Percentiles rank a stretch among this genome's conserved stretches.
Evolutionary conservation across 2,113 vertebrate species (phyloP).

Genomic region (Alethe castanea): DNA sequence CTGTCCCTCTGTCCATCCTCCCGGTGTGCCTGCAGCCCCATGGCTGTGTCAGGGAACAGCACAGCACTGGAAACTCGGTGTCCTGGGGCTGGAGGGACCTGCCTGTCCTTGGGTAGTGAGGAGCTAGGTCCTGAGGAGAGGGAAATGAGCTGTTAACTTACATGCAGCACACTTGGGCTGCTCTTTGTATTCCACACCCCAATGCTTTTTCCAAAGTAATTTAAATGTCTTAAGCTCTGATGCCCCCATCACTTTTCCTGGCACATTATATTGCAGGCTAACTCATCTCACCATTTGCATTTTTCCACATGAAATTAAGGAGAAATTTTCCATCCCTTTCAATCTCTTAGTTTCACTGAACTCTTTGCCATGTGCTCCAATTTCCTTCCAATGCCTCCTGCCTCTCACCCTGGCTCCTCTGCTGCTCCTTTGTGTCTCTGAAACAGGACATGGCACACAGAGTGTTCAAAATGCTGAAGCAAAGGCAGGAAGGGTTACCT

Average conservation of each 20-base stretch:
- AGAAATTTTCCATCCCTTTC: background rate
- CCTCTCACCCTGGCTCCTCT: background rate
- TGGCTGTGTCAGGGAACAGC: background rate
- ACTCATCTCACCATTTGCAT: background rate
- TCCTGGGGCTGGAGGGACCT: background rate
- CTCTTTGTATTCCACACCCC: conserved; percentile 24
- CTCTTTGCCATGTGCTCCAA: background rate
- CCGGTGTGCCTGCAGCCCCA: fast-evolving
- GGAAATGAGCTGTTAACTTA: conserved; percentile 25
- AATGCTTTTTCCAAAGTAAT: conserved; percentile 41
- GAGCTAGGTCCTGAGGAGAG: background rate
- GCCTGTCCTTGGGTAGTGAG: background rate
- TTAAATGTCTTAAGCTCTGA: conserved; percentile 27
- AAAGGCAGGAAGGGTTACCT: background rate
- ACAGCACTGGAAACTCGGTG: background rate
- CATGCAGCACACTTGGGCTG: background rate
- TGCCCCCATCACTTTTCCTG: conserved; percentile 6
- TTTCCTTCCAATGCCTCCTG: background rate
- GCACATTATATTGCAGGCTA: background rate
- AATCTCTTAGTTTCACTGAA: background rate
- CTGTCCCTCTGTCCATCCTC: background rate
- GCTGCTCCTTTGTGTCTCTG: background rate
- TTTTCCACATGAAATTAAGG: conserved; percentile 1
- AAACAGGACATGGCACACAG: background rate
- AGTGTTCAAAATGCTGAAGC: background rate